Conservation (phyloP, 2,113 vertebrate genomes). For the Oxygymnocypris stewartii region DNA sequence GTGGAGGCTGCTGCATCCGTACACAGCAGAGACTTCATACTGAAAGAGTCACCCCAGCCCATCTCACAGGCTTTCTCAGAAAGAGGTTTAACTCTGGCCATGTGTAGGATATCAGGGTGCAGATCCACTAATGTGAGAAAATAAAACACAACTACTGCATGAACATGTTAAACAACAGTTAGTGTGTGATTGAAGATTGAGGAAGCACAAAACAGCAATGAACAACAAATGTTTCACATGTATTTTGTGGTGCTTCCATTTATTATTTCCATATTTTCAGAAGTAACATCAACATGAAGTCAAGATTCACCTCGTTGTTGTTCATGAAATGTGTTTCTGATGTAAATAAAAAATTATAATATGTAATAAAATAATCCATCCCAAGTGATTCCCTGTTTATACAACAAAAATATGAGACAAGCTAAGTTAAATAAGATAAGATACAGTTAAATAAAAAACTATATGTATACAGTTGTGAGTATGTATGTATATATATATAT, state of each 20-base stretch:
- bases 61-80: conserved; percentile 55
- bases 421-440: too few relatives aligned
- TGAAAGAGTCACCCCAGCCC: conserved; percentile 60
- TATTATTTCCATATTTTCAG: neutral
- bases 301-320: neutral
- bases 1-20: conserved; percentile 63
- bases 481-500: too few relatives aligned
- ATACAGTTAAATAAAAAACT: too few relatives aligned
- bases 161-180: neutral
- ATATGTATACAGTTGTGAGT: too few relatives aligned
- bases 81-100: conserved; percentile 60
- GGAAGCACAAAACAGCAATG: neutral
- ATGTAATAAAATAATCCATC: neutral
- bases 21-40: conserved; percentile 63
- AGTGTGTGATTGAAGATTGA: neutral
- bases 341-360: neutral
- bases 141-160: neutral
- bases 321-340: neutral
- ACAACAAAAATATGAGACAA: too few relatives aligned
- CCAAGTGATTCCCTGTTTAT: too few relatives aligned
- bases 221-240: neutral
- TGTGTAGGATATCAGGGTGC: conserved; percentile 61
- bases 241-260: neutral
- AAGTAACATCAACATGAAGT: neutral
- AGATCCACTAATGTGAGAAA: conserved; percentile 44